phyloP scores from a whole-genome alignment of 2,888 invertebrate species.

The Panzeria rudis region DNA sequence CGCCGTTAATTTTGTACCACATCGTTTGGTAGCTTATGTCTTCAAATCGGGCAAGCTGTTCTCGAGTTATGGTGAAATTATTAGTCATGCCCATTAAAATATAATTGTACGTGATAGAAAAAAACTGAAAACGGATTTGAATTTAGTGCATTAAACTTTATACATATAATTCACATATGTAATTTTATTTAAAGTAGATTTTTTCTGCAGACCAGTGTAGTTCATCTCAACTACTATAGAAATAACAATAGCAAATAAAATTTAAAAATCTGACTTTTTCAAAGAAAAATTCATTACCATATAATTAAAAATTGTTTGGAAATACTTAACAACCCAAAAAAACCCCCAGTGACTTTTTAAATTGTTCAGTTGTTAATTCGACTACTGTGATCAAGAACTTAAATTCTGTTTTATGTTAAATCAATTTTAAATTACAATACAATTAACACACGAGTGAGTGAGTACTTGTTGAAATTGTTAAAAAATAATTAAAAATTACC shows the following conservation, averaged over 20 bases:
- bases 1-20: no score
- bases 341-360: not conserved
- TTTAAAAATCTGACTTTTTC: not conserved
- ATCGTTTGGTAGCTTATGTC: no score
- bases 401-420: not conserved
- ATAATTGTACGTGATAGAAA: no score
- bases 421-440: slow-evolving; percentile 8
- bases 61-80: no score
- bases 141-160: no score
- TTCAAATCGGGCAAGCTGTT: no score
- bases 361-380: not conserved
- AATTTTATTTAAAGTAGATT: no score
- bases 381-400: not conserved
- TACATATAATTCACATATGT: no score
- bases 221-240: not conserved
- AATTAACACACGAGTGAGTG: not conserved
- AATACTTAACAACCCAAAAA: not conserved
- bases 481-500: slow-evolving; percentile 40
- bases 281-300: not conserved
- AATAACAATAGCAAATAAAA: not conserved
- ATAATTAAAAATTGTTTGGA: not conserved
- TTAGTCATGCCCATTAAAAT: no score
- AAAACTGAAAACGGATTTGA: no score
- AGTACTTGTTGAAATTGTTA: not conserved
- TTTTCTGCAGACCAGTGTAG: no score